These are phyloP conservation scores for Tapera naevia DNA, from an alignment of 2,797 vertebrate species.

Conservation along the genomic window DNA sequence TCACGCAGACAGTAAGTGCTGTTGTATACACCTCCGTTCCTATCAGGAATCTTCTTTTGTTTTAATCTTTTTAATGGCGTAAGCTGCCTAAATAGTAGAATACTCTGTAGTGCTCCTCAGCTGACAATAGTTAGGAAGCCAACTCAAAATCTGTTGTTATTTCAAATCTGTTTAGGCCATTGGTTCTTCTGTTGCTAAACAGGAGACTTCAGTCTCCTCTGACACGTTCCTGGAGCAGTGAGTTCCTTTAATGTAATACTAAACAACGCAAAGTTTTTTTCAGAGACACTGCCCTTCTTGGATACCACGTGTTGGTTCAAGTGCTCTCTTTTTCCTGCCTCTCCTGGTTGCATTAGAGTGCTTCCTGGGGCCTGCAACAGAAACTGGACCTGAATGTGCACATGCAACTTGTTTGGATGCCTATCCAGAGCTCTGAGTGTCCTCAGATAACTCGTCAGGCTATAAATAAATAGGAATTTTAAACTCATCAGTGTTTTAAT, in stretches of 20 bases:
- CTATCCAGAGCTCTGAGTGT: neutral
- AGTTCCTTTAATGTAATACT: neutral
- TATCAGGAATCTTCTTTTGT: neutral
- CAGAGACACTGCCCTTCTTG: neutral
- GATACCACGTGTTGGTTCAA: too few species aligned
- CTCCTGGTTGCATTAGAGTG: neutral
- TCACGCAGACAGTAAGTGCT: neutral
- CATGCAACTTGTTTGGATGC: neutral
- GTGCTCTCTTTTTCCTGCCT: neutral
- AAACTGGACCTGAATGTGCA: neutral
- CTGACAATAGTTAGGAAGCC: neutral
- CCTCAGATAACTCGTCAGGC: neutral
- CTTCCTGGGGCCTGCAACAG: neutral
- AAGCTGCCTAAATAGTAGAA: neutral
- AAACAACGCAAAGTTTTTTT: neutral
- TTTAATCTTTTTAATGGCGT: neutral
- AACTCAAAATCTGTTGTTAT: neutral
- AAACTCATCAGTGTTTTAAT: neutral
- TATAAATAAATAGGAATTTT: constrained; percentile 1
- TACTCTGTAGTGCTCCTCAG: neutral
- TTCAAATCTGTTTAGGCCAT: neutral
- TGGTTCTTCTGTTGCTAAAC: neutral
- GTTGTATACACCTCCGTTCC: neutral
- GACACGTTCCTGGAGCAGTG: neutral
- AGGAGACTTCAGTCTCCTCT: neutral